Evolutionary conservation across 2,113 vertebrate species (phyloP).

Genomic region (Corythaeola cristata): DNA sequence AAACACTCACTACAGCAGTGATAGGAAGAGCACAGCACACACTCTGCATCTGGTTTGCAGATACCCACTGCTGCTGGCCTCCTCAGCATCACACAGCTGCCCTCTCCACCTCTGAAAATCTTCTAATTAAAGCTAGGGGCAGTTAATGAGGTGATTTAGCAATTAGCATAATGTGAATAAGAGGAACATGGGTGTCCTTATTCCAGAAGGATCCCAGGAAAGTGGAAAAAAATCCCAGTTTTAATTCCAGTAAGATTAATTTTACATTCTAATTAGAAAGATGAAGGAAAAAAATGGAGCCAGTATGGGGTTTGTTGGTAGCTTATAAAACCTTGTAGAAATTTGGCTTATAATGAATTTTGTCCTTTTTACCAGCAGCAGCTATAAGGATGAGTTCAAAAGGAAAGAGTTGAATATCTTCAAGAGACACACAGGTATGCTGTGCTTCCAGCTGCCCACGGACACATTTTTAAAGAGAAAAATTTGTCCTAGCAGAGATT

Average conservation of each 20-base stretch:
- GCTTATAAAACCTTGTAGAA: neutral
- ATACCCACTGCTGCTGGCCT: neutral
- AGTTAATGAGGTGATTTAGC: neutral
- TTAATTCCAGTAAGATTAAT: neutral
- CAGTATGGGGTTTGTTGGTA: neutral
- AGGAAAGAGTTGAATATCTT: neutral
- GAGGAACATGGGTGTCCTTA: neutral
- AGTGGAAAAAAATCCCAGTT: neutral
- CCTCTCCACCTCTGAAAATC: neutral
- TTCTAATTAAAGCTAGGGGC: neutral
- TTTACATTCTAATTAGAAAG: slow-evolving; percentile 20
- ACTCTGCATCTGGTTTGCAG: fast-evolving
- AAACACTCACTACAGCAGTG: fast-evolving
- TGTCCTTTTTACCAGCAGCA: neutral
- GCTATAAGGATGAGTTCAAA: neutral
- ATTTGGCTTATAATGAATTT: neutral
- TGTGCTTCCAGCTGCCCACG: neutral
- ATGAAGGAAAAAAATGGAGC: neutral
- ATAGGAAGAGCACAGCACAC: neutral
- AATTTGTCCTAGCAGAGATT: neutral
- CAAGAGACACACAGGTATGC: fast-evolving
- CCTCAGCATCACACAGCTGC: neutral
- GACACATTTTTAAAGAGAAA: neutral
- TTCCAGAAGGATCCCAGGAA: neutral
- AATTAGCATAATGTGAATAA: neutral